Evolutionary conservation across 2,113 vertebrate species (phyloP), one percentile per base, ranked within the genome.

Genomic region (Vireo altiloquus): DNA sequence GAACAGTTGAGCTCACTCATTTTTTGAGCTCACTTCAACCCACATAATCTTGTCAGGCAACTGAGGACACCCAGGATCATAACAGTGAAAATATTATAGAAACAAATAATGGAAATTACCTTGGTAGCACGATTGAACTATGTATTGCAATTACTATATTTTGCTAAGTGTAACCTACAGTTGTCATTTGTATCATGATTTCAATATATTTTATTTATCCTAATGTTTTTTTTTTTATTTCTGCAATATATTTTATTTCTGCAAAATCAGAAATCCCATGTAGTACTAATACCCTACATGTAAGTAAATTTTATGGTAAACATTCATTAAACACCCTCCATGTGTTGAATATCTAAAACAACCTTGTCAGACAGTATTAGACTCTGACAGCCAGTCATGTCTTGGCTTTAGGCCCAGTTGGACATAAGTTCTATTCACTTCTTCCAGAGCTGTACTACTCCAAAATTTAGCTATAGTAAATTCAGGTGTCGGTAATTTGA

Each of bases 51-150:
- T 78, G 33, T 20, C 37, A 2, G 4, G 39, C 8, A 72, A 25
- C 1, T 33, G 10, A 5, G 24, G 12, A 52, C 6, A 52, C 4
- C 2, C 23, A 66, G 25, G 24, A 11, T 54, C 39, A 27, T 27
- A 13, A 49, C 6, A 68, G 15, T 35, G 9, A 72, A 63, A 39
- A 53, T 57, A 39, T 35, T 40, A 31, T 7, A 46, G 39, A 77
- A 39, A 53, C 4, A 0, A 0, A 7, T 20, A 68, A 52, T 4
- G 3, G 11, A 64, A 77, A 69, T 69, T 15, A 40, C 20, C n/a
- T 13, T 27, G 19, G 28, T 44, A 77, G 14, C 1, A 3, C 50
- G 39, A 72, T 23, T 72, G 19, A 81, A 46, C 11, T 42, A 3
- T 15, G 5, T 40, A 11, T 44, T 71, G 12, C 14, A 89, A 79